phyloP scores from a whole-genome alignment of 2,797 vertebrate genomes.

The Margarornis squamiger region DNA sequence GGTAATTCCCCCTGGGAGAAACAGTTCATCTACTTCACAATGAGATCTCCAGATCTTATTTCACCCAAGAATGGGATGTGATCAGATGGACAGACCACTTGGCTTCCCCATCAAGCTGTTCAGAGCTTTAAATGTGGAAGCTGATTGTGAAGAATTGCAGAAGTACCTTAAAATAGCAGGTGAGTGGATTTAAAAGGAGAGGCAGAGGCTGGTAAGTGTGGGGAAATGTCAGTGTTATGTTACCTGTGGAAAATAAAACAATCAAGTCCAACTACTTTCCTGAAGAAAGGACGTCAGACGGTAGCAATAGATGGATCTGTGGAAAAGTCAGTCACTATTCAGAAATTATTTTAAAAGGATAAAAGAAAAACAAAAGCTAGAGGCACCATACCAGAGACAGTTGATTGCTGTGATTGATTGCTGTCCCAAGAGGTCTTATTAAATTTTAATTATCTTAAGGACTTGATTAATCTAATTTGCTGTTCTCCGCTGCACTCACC shows the following conservation, averaged over 20 bases:
- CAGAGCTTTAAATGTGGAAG: background rate
- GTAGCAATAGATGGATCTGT: background rate
- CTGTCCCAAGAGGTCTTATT: background rate
- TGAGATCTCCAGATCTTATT: background rate
- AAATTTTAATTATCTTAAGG: background rate
- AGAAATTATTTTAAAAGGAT: background rate
- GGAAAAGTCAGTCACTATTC: background rate
- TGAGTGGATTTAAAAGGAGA: background rate
- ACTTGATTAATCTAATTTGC: background rate
- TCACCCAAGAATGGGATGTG: background rate
- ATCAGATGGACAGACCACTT: background rate
- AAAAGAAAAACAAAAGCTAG: background rate
- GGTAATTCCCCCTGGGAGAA: background rate
- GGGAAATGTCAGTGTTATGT: background rate
- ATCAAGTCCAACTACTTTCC: background rate
- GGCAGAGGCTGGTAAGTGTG: background rate
- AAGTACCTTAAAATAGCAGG: background rate
- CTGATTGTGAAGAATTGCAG: background rate
- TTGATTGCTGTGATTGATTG: background rate
- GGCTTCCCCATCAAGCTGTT: background rate
- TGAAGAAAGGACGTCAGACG: background rate
- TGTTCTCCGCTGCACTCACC: background rate
- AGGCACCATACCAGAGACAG: fast-evolving
- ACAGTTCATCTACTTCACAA: background rate
- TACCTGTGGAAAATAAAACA: background rate